Evolutionary conservation across 2,113 vertebrate species (phyloP), one percentile per base, ranked within the genome.

Genomic region (Neoarius graeffei): DNA sequence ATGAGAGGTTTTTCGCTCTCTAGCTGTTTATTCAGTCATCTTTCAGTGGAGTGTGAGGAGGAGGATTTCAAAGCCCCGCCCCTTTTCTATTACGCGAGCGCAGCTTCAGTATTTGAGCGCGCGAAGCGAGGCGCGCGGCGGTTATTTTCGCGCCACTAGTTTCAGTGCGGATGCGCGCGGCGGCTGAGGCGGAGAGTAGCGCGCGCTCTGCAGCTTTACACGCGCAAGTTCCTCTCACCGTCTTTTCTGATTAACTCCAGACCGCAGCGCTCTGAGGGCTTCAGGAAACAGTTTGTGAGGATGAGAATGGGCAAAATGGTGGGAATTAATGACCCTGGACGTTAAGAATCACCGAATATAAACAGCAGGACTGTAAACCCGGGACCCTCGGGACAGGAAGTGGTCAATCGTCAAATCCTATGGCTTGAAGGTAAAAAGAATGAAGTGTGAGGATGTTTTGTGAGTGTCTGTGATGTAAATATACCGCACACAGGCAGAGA

Each of bases 351-450:
- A 59, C 27, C 60, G 76, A 73, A 76, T 85, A 52, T 85, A 90
- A 90, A 74, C n/a, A 67, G 30, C 30, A 62, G 79, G 85, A 83
- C 64, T 50, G 20, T 69, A 80, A 60, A 89, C n/a, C 81, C 27
- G 62, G 59, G 20, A 59, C 64, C 15, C n/a, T n/a, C 77, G 7
- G 76, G 50, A 59, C 56, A 81, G 71, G 84, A 85, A 50, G 11
- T n/a, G 35, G 74, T 7, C 64, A 23, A 79, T 79, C 19, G 0
- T 35, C 71, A 50, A 60, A 67, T 90, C 89, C 52, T 90, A 90
- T 90, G 89, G 89, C 89, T 79, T 90, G 89, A 90, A 90, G 89
- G 89, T 90, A 67, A 89, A 73, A 5, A 67, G 13, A n/a, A 50
- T 20, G 5, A 35, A 5, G 19, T 7, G 20, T 59, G 14, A 73